A percentile compares a stretch with the other conserved stretches of the same genome.
Evolutionary conservation across 2,113 vertebrate species (phyloP).

Genomic region (Clarias gariepinus): DNA sequence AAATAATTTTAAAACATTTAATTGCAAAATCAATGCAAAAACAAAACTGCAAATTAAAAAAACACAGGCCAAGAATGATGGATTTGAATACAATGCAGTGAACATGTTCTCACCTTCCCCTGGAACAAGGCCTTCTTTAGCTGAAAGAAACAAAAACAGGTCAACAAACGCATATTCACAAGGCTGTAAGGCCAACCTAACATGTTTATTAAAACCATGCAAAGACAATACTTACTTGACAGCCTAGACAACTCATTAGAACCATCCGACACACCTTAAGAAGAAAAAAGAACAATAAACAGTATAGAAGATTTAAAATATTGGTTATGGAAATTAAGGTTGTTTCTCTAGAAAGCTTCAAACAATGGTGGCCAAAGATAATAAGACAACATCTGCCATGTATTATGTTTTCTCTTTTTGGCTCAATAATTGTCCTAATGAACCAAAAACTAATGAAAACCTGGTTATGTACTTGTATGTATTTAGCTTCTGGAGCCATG

Average conservation of each 20-base stretch:
- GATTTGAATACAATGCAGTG: slow-evolving; percentile 3
- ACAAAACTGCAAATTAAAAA: neutral
- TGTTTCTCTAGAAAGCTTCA: neutral
- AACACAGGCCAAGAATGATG: neutral
- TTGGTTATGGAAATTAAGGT: neutral
- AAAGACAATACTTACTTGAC: slow-evolving; percentile 27
- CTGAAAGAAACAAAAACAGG: neutral
- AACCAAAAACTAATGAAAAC: too few relatives aligned
- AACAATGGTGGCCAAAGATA: too few relatives aligned
- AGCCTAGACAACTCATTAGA: neutral
- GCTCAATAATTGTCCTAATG: too few relatives aligned
- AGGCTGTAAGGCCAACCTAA: neutral
- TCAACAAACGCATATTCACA: neutral
- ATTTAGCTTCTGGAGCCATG: too few relatives aligned
- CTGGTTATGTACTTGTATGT: too few relatives aligned
- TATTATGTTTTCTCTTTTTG: too few relatives aligned
- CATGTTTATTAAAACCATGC: neutral
- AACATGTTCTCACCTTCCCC: slow-evolving; percentile 19
- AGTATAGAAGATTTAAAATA: neutral
- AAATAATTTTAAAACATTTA: too few relatives aligned
- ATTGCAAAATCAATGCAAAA: neutral
- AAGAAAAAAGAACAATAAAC: neutral
- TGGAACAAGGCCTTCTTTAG: slow-evolving; percentile 27
- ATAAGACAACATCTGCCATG: too few relatives aligned
- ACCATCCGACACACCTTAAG: neutral